Percentiles rank a stretch among this genome's conserved stretches.
Conservation (phyloP, 2,113 vertebrate species). For the Esox niger region DNA sequence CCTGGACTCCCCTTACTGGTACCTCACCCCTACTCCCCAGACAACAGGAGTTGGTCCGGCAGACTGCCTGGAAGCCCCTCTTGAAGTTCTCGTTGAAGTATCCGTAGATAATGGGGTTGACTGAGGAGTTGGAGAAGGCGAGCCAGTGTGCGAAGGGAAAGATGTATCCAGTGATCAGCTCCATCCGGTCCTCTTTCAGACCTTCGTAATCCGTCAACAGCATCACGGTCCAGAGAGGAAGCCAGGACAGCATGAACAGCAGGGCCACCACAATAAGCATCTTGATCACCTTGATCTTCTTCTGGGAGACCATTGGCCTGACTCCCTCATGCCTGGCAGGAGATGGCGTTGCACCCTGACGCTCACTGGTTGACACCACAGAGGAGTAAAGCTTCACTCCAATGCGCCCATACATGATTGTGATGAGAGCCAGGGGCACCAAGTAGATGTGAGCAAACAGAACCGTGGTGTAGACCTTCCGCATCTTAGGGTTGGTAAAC, state of each 20-base stretch:
- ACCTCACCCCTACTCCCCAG: neutral
- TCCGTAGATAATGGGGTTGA: constrained; percentile 81
- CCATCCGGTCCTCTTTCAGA: constrained; percentile 63
- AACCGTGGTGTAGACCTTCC: constrained; percentile 74
- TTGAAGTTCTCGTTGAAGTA: constrained; percentile 83
- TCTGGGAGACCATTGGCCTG: constrained; percentile 61
- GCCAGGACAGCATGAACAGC: constrained; percentile 79
- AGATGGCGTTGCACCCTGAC: constrained; percentile 20
- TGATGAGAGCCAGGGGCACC: constrained; percentile 70
- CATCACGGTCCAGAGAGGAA: constrained; percentile 79
- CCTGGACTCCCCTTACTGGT: constrained; percentile 27
- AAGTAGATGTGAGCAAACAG: constrained; percentile 77
- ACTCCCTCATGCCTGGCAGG: constrained; percentile 32
- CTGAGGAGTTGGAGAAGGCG: constrained; percentile 79
- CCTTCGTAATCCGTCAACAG: constrained; percentile 74
- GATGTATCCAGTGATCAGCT: constrained; percentile 72
- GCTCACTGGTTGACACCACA: constrained; percentile 51
- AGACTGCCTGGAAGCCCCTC: constrained; percentile 71
- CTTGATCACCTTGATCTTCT: constrained; percentile 77
- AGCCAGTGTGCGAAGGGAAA: constrained; percentile 81
- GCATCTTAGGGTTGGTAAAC: constrained; percentile 73
- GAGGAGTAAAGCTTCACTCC: constrained; percentile 72
- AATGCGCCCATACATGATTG: constrained; percentile 73
- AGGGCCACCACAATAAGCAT: constrained; percentile 77
- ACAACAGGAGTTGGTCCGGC: constrained; percentile 50